Evolutionary conservation across 2,888 invertebrate species (phyloP).

Genomic region (Lepidocyrtinus sp.): DNA sequence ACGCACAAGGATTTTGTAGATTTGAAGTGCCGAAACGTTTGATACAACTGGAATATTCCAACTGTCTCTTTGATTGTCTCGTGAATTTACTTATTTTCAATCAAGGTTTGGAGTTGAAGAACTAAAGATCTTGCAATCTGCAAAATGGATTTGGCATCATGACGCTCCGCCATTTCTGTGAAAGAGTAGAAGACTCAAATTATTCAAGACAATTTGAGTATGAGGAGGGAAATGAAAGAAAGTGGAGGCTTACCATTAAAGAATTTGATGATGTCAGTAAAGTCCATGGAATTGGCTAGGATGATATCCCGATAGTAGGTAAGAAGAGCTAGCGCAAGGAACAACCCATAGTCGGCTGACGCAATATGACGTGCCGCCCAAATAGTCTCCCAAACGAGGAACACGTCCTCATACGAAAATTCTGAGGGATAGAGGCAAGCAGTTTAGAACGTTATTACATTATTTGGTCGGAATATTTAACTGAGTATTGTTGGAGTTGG

Average conservation of each 20-base stretch:
- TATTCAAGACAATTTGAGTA: constrained; percentile 9
- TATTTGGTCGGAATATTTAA: too few species aligned
- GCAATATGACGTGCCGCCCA: constrained; percentile 94
- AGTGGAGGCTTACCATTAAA: constrained; percentile 85
- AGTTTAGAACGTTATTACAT: too few species aligned
- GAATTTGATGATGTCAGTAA: constrained; percentile 98
- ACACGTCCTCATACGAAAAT: constrained; percentile 92
- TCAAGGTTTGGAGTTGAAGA: constrained; percentile 89
- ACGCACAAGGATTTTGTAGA: too few species aligned
- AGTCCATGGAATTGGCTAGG: constrained; percentile 96
- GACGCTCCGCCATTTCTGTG: constrained; percentile 97
- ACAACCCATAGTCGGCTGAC: constrained; percentile 91
- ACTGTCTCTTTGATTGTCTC: constrained; percentile 19
- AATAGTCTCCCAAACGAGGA: constrained; percentile 94
- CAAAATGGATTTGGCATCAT: constrained; percentile 87
- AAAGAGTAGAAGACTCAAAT: constrained; percentile 68
- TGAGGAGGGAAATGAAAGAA: background rate
- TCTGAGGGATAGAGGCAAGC: constrained; percentile 75
- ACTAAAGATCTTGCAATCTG: constrained; percentile 89
- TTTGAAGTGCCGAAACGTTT: too few species aligned
- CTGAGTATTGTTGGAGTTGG: too few species aligned
- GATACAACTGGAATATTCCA: too few species aligned
- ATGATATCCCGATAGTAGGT: constrained; percentile 96
- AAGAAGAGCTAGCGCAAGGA: constrained; percentile 91
- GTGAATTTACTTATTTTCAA: constrained; percentile 91